Evolutionary conservation across 1,140 invertebrate species (phyloP).

Genomic region (Pseudomyrmex cubaensis): DNA sequence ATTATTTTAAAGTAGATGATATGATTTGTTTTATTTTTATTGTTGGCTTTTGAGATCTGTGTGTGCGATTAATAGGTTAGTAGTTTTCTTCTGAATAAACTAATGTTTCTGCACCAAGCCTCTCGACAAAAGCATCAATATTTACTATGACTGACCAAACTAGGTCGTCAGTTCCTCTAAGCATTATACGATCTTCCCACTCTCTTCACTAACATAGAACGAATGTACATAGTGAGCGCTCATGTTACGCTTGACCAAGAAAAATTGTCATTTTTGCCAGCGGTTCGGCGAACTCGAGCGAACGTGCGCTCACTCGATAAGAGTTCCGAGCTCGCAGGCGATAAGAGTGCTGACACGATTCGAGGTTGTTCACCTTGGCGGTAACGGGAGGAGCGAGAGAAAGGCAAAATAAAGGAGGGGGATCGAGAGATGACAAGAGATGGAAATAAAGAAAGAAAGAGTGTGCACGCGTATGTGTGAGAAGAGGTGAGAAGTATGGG

Average conservation of each 20-base stretch:
- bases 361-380: constrained; percentile 83
- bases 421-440: not conserved
- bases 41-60: not conserved
- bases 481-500: constrained; percentile 44
- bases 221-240: not conserved
- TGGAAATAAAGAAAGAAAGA: not conserved
- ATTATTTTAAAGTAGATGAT: not conserved
- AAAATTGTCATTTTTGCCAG: constrained; percentile 55
- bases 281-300: constrained; percentile 69
- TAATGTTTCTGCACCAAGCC: constrained; percentile 22
- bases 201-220: constrained; percentile 15
- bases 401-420: constrained; percentile 50
- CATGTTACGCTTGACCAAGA: constrained; percentile 41
- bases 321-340: constrained; percentile 73
- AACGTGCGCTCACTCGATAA: constrained; percentile 78
- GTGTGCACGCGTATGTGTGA: constrained; percentile 1
- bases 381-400: constrained; percentile 52
- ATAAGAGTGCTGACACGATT: constrained; percentile 83
- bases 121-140: constrained; percentile 49
- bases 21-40: constrained; percentile 20
- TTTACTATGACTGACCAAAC: constrained; percentile 37
- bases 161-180: constrained; percentile 33
- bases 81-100: constrained; percentile 13
- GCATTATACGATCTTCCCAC: constrained; percentile 25
- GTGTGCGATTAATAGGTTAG: not conserved